Percentiles rank a stretch among this genome's conserved stretches.
Conservation (phyloP, 1,140 invertebrate genomes). For the Neotoxoptera formosana region DNA sequence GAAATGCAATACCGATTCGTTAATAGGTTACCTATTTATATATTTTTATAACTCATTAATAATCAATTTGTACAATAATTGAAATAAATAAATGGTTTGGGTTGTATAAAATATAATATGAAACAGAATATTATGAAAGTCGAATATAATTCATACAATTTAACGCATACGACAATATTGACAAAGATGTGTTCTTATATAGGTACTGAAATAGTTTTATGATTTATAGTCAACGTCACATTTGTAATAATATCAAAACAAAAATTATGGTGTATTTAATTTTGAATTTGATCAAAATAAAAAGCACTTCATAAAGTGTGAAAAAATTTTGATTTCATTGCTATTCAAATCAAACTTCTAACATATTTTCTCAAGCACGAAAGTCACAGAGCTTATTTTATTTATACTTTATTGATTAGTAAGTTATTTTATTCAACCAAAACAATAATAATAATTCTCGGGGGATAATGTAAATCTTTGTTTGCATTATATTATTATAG, state of each 20-base stretch:
- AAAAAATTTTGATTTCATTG: too few relatives aligned
- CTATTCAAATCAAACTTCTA: background rate
- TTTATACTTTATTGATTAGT: background rate
- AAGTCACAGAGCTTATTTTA: background rate
- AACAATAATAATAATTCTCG: background rate
- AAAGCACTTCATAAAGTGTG: background rate
- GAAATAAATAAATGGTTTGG: background rate
- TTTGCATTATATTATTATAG: constrained; percentile 10
- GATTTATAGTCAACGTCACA: background rate
- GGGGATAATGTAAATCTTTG: background rate
- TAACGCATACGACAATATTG: background rate
- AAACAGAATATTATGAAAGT: background rate
- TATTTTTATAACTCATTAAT: too few relatives aligned
- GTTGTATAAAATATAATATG: background rate
- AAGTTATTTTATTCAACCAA: background rate
- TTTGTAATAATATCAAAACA: background rate
- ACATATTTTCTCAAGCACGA: background rate
- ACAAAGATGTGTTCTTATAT: too few relatives aligned
- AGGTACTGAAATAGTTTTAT: background rate
- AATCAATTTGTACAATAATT: background rate
- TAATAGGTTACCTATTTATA: background rate
- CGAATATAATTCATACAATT: background rate
- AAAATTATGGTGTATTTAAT: background rate
- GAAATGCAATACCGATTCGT: background rate
- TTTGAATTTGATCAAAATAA: background rate